These are phyloP conservation scores for Cossypha caffra DNA, from an alignment of 2,797 vertebrate species.

Conservation along the genomic window DNA sequence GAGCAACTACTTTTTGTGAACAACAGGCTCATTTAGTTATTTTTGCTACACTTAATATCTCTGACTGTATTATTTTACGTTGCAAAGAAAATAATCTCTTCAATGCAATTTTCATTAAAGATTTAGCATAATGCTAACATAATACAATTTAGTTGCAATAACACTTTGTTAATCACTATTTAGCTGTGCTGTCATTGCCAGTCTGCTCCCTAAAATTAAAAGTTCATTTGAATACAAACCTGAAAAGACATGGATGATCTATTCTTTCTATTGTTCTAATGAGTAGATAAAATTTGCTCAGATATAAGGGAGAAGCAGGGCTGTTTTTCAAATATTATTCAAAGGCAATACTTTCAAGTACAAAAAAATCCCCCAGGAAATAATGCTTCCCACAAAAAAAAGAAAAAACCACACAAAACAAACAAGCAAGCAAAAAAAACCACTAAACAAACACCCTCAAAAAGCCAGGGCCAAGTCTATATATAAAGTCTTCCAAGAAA, in stretches of 20 bases:
- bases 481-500: not conserved
- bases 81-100: not conserved
- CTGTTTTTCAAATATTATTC: not conserved
- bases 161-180: not conserved
- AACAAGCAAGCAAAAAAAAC: too few relatives aligned
- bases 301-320: not conserved
- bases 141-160: not conserved
- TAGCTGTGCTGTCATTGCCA: not conserved
- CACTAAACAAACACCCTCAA: not conserved
- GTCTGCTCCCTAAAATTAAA: not conserved
- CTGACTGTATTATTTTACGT: not conserved
- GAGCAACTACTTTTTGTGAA: not conserved
- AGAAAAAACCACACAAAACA: not conserved
- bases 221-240: not conserved
- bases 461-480: not conserved
- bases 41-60: not conserved
- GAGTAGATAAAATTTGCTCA: not conserved
- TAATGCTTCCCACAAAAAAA: fast-evolving
- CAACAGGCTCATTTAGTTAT: not conserved
- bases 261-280: not conserved
- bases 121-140: not conserved
- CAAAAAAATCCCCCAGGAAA: not conserved
- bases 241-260: not conserved
- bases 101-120: not conserved
- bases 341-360: not conserved